Evolutionary conservation across 2,797 vertebrate genomes (phyloP).

Genomic region (Protonibea diacanthus): DNA sequence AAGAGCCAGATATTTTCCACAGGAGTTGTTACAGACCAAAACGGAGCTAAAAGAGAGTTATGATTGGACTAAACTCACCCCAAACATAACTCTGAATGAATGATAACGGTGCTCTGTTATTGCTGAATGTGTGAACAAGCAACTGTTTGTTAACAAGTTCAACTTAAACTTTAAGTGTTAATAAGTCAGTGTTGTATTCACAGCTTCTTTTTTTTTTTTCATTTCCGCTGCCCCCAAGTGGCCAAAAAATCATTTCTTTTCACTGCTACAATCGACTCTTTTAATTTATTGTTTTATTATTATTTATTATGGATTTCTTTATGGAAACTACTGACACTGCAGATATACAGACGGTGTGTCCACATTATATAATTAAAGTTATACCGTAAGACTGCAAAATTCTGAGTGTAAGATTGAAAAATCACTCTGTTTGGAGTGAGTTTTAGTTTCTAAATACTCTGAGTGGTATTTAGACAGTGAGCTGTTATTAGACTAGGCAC

Average conservation of each 20-base stretch:
- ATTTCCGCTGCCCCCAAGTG: not conserved
- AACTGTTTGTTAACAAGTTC: not conserved
- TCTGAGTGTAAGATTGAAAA: constrained; percentile 17
- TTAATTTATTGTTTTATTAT: constrained; percentile 13
- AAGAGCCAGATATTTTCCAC: not conserved
- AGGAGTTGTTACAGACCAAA: constrained; percentile 17
- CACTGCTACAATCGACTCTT: not conserved
- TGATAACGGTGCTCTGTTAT: not conserved
- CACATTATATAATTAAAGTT: constrained; percentile 7
- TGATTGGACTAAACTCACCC: not conserved
- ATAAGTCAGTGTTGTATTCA: not conserved
- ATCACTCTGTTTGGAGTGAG: not conserved
- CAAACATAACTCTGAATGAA: not conserved
- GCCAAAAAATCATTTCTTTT: not conserved
- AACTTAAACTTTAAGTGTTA: too few species aligned
- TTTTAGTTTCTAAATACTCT: constrained; percentile 18
- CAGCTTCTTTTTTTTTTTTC: not conserved
- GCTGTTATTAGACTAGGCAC: not conserved
- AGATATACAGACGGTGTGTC: not conserved
- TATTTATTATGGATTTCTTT: constrained; percentile 1
- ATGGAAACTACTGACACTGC: not conserved
- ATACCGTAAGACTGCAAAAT: not conserved
- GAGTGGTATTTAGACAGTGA: constrained; percentile 21
- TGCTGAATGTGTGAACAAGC: not conserved
- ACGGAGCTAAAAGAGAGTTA: not conserved